phyloP scores from a whole-genome alignment of 2,113 vertebrate genomes.

The Elephas maximus region DNA sequence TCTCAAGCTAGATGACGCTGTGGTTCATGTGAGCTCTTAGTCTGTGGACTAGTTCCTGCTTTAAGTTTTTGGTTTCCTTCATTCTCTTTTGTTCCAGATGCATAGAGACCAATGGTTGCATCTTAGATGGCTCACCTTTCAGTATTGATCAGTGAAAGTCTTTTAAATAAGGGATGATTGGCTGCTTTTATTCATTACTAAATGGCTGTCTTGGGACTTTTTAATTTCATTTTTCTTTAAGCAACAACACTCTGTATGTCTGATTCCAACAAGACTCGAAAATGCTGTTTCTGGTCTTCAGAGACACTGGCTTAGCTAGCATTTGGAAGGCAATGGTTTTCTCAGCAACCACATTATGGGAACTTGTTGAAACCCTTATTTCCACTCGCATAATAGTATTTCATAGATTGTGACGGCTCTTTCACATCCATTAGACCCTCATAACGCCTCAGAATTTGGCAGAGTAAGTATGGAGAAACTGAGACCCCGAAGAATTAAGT shows the following conservation, averaged over 20 bases:
- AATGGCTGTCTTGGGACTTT: not conserved
- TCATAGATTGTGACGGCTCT: not conserved
- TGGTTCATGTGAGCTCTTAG: too few relatives aligned
- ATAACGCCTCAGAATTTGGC: not conserved
- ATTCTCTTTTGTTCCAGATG: too few relatives aligned
- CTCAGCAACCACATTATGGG: not conserved
- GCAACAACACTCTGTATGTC: not conserved
- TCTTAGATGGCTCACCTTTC: too few relatives aligned
- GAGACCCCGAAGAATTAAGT: not conserved
- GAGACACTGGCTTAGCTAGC: not conserved
- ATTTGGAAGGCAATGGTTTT: not conserved
- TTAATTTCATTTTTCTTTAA: constrained; percentile 13
- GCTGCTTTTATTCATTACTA: constrained; percentile 5
- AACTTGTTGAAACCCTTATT: constrained; percentile 5
- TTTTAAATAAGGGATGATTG: not conserved
- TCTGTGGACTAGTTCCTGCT: too few relatives aligned
- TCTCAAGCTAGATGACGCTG: too few relatives aligned
- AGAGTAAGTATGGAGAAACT: constrained; percentile 20
- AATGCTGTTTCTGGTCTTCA: not conserved
- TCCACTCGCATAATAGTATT: not conserved
- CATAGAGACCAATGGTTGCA: too few relatives aligned
- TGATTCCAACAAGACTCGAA: constrained; percentile 28
- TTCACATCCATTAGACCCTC: not conserved
- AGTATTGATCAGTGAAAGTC: not conserved
- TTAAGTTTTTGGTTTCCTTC: too few relatives aligned